Percentiles rank a stretch among this genome's conserved stretches.
Evolutionary conservation across 2,113 vertebrate genomes (phyloP).

Genomic region (Emydura subglobosa): DNA sequence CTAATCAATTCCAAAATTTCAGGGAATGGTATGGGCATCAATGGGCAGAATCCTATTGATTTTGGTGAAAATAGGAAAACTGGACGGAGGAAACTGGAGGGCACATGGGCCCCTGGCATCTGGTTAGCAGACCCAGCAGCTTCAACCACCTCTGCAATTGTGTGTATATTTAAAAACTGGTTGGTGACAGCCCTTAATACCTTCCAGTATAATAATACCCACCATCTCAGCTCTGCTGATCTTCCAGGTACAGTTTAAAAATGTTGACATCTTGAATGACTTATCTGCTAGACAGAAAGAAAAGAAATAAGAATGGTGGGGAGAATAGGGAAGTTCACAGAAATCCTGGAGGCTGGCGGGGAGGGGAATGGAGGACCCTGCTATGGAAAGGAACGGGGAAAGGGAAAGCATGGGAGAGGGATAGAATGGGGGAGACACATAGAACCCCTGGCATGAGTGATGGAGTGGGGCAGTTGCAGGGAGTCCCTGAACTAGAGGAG

Average conservation of each 20-base stretch:
- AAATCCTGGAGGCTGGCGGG: neutral
- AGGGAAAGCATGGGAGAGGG: conserved; percentile 11
- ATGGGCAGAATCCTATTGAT: conserved; percentile 12
- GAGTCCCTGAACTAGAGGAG: neutral
- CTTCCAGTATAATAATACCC: too few relatives aligned
- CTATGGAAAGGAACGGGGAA: neutral
- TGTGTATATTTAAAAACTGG: too few relatives aligned
- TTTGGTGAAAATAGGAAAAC: conserved; percentile 26
- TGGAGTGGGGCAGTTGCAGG: neutral
- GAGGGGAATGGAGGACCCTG: conserved; percentile 1
- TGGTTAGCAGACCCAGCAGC: too few relatives aligned
- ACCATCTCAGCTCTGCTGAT: too few relatives aligned
- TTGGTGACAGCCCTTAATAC: too few relatives aligned
- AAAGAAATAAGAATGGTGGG: too few relatives aligned
- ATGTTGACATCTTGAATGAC: too few relatives aligned
- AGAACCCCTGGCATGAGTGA: neutral
- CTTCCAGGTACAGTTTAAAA: too few relatives aligned
- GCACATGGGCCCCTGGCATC: too few relatives aligned
- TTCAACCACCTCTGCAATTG: too few relatives aligned
- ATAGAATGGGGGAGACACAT: neutral
- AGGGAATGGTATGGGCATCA: conserved; percentile 27
- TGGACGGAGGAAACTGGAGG: neutral
- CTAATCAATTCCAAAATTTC: conserved; percentile 8
- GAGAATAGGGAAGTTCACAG: neutral
- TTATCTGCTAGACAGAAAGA: too few relatives aligned